Evolutionary conservation across 2,113 vertebrate species (phyloP).

Genomic region (Hippoglossus stenolepis): DNA sequence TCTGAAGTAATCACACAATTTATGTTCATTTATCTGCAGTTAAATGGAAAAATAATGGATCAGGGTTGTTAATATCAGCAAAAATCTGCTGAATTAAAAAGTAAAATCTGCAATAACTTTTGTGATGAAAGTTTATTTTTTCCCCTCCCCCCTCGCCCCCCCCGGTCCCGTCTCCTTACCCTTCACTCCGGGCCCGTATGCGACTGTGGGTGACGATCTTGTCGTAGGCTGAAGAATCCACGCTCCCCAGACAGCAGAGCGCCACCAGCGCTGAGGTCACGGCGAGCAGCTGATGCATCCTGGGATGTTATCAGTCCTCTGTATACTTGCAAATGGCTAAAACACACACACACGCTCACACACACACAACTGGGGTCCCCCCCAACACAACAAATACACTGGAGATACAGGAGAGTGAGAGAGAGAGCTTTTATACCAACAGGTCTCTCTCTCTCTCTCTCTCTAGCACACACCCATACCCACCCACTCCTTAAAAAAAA

Average conservation of each 20-base stretch:
- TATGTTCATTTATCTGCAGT: neutral
- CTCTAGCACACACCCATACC: slow-evolving; percentile 69
- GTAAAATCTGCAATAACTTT: neutral
- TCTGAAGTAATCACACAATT: neutral
- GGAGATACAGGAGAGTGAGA: slow-evolving; percentile 79
- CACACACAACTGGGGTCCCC: neutral
- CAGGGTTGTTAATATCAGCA: neutral
- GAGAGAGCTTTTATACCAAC: slow-evolving; percentile 89
- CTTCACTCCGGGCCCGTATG: slow-evolving; percentile 92
- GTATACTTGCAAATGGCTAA: slow-evolving; percentile 32
- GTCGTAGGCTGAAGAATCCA: slow-evolving; percentile 91
- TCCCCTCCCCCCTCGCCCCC: too few relatives aligned
- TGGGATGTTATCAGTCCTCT: slow-evolving; percentile 72
- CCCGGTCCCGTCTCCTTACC: slow-evolving; percentile 84
- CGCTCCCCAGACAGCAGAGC: slow-evolving; percentile 80
- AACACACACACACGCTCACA: slow-evolving; percentile 42
- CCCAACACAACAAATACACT: slow-evolving; percentile 57
- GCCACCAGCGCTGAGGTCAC: slow-evolving; percentile 78
- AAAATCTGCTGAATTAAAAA: neutral
- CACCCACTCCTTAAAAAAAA: slow-evolving; percentile 57
- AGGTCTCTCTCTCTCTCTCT: slow-evolving; percentile 56
- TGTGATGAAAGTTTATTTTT: too few relatives aligned
- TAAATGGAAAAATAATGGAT: neutral
- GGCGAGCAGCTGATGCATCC: slow-evolving; percentile 86
- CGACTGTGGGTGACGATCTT: slow-evolving; percentile 96